phyloP scores from a whole-genome alignment of 2,113 vertebrate species.

The Todiramphus saurophagus region DNA sequence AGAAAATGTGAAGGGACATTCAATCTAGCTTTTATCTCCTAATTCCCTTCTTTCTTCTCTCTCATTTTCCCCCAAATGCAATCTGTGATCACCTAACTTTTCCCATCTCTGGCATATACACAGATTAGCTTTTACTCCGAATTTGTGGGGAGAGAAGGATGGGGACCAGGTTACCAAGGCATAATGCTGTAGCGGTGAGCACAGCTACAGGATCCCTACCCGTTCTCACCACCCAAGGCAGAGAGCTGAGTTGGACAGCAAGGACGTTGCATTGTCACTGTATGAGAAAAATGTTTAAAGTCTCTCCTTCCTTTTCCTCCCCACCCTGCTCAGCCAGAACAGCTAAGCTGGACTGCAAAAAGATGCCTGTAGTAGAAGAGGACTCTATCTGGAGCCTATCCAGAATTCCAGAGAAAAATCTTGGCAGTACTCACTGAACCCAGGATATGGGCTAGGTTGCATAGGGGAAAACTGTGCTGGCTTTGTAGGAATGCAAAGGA shows the following conservation, averaged over 20 bases:
- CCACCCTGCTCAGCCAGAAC: background rate
- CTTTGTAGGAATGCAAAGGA: background rate
- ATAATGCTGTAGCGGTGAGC: no score
- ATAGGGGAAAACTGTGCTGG: background rate
- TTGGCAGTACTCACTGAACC: background rate
- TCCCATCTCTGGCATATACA: background rate
- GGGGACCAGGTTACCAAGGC: background rate
- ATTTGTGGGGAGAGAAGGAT: background rate
- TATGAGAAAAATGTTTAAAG: accelerated
- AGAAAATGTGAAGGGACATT: background rate
- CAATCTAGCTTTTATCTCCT: background rate
- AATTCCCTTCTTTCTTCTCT: background rate
- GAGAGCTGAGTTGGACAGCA: accelerated
- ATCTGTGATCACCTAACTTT: background rate
- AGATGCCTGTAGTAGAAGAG: background rate
- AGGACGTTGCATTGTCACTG: accelerated
- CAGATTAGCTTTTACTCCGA: background rate
- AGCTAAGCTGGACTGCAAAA: background rate
- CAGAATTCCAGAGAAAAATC: background rate
- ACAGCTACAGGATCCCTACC: background rate
- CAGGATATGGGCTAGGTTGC: background rate
- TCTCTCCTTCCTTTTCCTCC: background rate
- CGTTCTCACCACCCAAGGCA: accelerated
- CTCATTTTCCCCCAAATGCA: background rate
- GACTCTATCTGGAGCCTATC: background rate